phyloP scores from a whole-genome alignment of 2,888 invertebrate genomes.

The Myopa testacea region DNA sequence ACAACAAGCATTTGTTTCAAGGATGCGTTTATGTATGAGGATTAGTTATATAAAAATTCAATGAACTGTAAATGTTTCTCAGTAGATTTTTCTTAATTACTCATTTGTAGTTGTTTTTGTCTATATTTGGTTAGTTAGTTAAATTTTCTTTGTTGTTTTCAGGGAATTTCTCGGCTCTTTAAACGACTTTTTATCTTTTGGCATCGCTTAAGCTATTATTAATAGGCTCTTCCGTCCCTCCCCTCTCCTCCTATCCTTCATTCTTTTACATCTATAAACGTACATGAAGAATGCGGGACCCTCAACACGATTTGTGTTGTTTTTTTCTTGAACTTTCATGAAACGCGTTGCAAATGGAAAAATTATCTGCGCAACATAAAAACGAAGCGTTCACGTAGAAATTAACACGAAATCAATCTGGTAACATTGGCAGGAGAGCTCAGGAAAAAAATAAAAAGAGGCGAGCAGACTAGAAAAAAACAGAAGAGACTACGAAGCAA shows the following conservation, averaged over 20 bases:
- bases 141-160: background rate
- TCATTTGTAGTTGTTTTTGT: too few relatives aligned
- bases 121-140: too few relatives aligned
- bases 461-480: too few relatives aligned
- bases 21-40: too few relatives aligned
- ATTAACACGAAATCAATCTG: constrained; percentile 60
- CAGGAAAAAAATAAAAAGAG: background rate
- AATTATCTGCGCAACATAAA: constrained; percentile 44
- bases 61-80: too few relatives aligned
- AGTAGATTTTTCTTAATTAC: too few relatives aligned
- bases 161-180: background rate
- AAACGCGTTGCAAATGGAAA: constrained; percentile 38
- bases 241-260: background rate
- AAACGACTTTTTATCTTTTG: too few relatives aligned
- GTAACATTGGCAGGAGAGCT: constrained; percentile 40
- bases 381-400: constrained; percentile 54
- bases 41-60: too few relatives aligned
- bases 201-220: too few relatives aligned
- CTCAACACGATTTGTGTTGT: background rate
- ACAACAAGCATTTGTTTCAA: too few relatives aligned
- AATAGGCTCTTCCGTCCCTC: background rate
- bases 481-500: background rate
- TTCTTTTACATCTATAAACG: background rate
- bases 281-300: background rate
- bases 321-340: background rate